Evolutionary conservation across 2,113 vertebrate species (phyloP).

Genomic region (Andinoacara biseriatus): DNA sequence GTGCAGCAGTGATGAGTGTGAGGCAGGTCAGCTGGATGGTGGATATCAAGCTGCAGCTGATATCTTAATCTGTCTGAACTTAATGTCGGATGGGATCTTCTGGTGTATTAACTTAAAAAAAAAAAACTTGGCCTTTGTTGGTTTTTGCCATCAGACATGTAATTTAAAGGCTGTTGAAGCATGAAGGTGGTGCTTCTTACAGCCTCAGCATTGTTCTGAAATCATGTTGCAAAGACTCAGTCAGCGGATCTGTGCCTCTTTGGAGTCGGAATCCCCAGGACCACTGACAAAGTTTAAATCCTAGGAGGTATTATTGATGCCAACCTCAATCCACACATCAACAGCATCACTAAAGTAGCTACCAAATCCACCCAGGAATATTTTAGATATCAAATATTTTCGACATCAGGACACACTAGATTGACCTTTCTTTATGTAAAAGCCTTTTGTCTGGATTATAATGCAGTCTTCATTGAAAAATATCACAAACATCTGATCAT

Average conservation of each 20-base stretch:
- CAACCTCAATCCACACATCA: slow-evolving; percentile 7
- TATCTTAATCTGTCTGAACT: neutral
- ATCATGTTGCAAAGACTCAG: neutral
- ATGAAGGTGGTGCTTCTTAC: slow-evolving; percentile 6
- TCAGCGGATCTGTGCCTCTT: neutral
- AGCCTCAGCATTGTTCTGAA: slow-evolving; percentile 10
- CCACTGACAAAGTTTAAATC: slow-evolving; percentile 6
- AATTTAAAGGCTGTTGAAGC: slow-evolving; percentile 13
- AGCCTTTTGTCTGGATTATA: neutral
- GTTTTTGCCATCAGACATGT: slow-evolving; percentile 3
- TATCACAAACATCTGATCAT: neutral
- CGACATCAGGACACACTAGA: neutral
- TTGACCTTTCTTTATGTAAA: neutral
- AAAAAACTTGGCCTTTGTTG: neutral
- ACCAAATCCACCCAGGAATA: neutral
- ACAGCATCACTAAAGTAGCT: slow-evolving; percentile 1
- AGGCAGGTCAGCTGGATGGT: slow-evolving; percentile 9
- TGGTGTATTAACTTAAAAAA: neutral
- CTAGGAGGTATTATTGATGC: neutral
- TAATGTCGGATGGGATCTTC: neutral
- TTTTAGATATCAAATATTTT: neutral
- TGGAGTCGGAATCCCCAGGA: neutral
- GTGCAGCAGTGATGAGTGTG: neutral
- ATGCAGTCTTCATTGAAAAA: neutral
- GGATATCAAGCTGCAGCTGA: neutral